Conservation (phyloP, 1,140 invertebrate genomes). For the Campodea augens region DNA sequence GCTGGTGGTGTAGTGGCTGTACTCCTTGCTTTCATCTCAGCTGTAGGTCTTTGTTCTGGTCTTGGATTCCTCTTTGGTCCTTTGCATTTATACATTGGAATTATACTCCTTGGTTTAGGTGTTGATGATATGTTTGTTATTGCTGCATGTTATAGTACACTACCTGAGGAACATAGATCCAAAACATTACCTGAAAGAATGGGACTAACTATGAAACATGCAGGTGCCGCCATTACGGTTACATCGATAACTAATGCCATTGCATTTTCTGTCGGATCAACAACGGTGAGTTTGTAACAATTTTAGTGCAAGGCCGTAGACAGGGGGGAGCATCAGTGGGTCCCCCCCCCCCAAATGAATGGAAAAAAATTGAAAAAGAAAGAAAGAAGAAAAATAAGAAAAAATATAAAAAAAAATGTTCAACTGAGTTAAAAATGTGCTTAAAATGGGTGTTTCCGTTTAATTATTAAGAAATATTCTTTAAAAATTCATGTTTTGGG, state of each 20-base stretch:
- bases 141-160: conserved; percentile 25
- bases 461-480: no score
- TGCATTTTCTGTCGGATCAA: conserved; percentile 41
- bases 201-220: conserved; percentile 27
- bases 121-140: conserved; percentile 34
- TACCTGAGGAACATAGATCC: conserved; percentile 19
- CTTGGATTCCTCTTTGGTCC: conserved; percentile 33
- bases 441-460: no score
- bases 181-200: conserved; percentile 22
- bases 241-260: conserved; percentile 46
- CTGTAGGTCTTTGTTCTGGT: conserved; percentile 32
- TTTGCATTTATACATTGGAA: conserved; percentile 34
- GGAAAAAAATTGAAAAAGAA: no score
- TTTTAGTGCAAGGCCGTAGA: no score
- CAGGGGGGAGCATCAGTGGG: no score
- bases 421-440: no score
- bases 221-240: conserved; percentile 44
- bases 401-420: no score
- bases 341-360: no score
- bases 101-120: conserved; percentile 32
- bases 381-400: no score
- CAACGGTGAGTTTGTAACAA: conserved; percentile 23
- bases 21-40: conserved; percentile 29
- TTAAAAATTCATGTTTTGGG: no score
- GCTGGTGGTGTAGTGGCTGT: conserved; percentile 30